phyloP scores from a whole-genome alignment of 2,113 vertebrate genomes.

The Anolis carolinensis region DNA sequence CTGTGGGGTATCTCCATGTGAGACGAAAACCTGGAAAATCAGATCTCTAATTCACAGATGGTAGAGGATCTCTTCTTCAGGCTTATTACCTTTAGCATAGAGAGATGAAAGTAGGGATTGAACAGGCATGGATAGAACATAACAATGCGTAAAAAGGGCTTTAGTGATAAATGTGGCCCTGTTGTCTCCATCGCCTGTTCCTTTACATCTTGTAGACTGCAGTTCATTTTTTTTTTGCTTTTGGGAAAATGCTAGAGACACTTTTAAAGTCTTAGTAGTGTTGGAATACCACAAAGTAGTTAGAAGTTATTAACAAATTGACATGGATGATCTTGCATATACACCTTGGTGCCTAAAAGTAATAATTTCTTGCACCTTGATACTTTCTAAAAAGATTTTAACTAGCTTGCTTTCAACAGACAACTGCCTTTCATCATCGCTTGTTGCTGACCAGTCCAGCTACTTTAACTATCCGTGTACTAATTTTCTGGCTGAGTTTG shows the following conservation, averaged over 20 bases:
- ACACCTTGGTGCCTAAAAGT: no score
- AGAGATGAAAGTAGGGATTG: no score
- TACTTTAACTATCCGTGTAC: background rate
- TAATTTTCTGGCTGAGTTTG: background rate
- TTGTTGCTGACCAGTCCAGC: background rate
- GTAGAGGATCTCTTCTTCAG: no score
- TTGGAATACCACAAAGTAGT: background rate
- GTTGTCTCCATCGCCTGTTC: no score
- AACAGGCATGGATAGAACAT: no score
- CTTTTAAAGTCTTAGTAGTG: background rate
- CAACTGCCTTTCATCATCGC: background rate
- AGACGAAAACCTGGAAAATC: background rate
- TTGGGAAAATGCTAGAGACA: no score
- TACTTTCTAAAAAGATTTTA: background rate
- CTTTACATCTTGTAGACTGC: background rate
- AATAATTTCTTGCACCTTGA: background rate
- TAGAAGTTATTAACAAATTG: background rate
- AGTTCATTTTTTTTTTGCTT: background rate
- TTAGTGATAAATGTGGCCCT: background rate
- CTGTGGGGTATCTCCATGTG: no score
- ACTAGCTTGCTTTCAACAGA: background rate
- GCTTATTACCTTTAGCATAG: no score
- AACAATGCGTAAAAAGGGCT: no score
- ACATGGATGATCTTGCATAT: background rate
- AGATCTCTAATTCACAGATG: no score